Conservation (phyloP, 1,140 invertebrate genomes). For the Chironomus tepperi region DNA sequence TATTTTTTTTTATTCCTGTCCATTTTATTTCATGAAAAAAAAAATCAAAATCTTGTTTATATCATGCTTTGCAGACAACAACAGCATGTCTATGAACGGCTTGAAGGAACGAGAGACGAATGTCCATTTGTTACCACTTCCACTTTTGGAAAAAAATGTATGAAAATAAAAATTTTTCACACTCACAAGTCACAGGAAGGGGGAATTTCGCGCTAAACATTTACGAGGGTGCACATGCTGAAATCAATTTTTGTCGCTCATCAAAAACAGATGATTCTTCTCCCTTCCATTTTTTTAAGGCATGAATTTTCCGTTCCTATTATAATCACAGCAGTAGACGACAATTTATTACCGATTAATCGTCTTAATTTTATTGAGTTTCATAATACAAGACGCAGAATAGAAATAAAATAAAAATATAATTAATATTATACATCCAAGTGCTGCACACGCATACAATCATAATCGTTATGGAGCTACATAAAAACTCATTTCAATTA, state of each 20-base stretch:
- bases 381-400: neutral
- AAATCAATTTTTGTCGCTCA: constrained; percentile 13
- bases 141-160: neutral
- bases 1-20: neutral
- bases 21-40: neutral
- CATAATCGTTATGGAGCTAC: neutral
- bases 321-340: constrained; percentile 5
- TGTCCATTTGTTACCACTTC: neutral
- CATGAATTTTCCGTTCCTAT: neutral
- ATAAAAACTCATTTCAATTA: constrained; percentile 10
- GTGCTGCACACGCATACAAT: neutral
- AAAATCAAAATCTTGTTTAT: too few species aligned
- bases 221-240: neutral
- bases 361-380: constrained; percentile 14
- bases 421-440: neutral
- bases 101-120: neutral
- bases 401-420: neutral
- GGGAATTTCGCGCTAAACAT: neutral
- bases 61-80: too few species aligned
- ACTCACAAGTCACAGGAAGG: neutral
- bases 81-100: too few species aligned
- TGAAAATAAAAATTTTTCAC: neutral
- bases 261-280: constrained; percentile 8
- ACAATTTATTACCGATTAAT: constrained; percentile 14
- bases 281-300: neutral